Base-by-base conservation (phyloP, 2,888 invertebrate genomes). In the Trissolcus japonicus region DNA sequence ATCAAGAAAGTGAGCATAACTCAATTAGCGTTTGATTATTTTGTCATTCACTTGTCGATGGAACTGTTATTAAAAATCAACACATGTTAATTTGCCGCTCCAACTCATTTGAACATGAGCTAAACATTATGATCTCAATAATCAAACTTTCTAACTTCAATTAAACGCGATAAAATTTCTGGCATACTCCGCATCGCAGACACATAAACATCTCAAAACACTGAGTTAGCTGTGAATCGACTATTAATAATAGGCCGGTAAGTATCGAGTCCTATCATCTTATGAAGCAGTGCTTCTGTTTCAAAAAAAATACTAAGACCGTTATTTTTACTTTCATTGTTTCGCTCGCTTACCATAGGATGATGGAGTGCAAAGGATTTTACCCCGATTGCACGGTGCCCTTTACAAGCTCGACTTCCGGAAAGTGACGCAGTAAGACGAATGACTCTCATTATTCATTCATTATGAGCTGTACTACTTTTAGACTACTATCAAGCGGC, bases 401-500 rank as follows among this genome's bases (percentile, higher is more conserved):
- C 72, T 73, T 77, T 54, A 41, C 53, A 65, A 40, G 50, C 29
- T 19, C 16, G 29, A 69, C 69, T 78, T 69, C 73, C 69, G 61
- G 68, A 78, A 65, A 65, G 73, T 69, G 77, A 73, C 60, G 65
- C 48, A 43, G 60, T 41, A 68, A 78, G 73, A 73, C 73, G 61
- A 63, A 73, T 61, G 74, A 69, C 61, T 69, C 74, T 78, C 69
- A 71, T 78, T 74, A 78, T 69, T 74, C 69, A 69, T 74, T 74
- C 74, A 78, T 78, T 74, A 78, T 69, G 65, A 68, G 57, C 57
- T 25, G 65, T 57, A 65, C 68, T 60, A 68, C 72, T 68, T 77
- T 63, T 2, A 29, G 53, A 16, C 46, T 72, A 69, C 73, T 73
- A 73, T 77, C 73, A 69, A 65, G 63, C 11, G 53, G 76, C 62